Evolutionary conservation across 2,888 invertebrate species (phyloP), one percentile per base, ranked within the genome.

Genomic region (Temnothorax unifasciatus): DNA sequence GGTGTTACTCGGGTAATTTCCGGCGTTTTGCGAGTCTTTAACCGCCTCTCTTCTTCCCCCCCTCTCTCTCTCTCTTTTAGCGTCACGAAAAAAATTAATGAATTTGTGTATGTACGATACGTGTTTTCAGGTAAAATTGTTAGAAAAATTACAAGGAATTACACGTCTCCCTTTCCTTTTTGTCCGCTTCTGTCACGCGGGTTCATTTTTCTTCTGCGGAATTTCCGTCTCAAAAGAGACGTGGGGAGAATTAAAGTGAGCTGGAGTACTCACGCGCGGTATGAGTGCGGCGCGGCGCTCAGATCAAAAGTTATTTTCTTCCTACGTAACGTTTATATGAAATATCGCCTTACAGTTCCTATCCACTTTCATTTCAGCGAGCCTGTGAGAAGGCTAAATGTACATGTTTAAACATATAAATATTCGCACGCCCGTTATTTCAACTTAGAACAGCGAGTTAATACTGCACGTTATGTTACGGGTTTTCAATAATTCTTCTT

Each of bases 1-100:
- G 77, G 69, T 69, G 77, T 79, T 79, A 69, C 77, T 79, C 44
- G 77, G 69, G 54, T 69, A 79, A 79, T 79, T 69, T 79, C 77
- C 77, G 77, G 54, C 44, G 41, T 69, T 69, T 57, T 57, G 77
- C 66, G 29, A 44, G 9, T 29, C 54, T 44, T 68, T 69, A 57
- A 66, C 64, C 64, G 44, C 8, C 44, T 44, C 44, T 44, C 44
- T 64, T 3, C 21, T 8, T 2, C 4, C 21, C 5, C 13, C 9
- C 3, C 21, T 21, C 1, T 41, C 6, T 61, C 1, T 34, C 6
- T 21, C 21, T 21, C 41, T 15, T 2, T 64, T 2, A 41, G n/a
- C 21, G 4, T 64, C 6, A 21, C 34, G 50, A 79, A 57, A 41
- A 76, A 76, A 50, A 52, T 79, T 69, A 69, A 79, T 44, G 52